Conservation (phyloP, 2,113 vertebrate species). For the Piaya cayana region DNA sequence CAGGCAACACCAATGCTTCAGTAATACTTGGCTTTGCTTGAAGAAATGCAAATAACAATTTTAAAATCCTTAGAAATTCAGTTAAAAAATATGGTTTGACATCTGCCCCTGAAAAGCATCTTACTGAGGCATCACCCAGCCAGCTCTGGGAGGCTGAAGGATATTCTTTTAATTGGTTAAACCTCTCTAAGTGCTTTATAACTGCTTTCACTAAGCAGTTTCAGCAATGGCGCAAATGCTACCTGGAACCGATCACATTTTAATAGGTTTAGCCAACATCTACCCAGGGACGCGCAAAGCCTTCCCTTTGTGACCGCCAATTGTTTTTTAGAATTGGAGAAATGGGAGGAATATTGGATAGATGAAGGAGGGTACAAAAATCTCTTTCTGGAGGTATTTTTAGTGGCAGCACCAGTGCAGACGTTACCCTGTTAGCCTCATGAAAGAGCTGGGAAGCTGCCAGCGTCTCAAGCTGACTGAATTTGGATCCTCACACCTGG, state of each 20-base stretch:
- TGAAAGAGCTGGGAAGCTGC: neutral
- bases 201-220: slow-evolving; percentile 42
- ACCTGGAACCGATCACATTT: slow-evolving; percentile 14
- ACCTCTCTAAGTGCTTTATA: slow-evolving; percentile 12
- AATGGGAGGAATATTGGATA: neutral
- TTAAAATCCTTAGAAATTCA: neutral
- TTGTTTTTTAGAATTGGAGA: neutral
- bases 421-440: neutral
- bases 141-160: neutral
- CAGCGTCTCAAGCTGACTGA: neutral
- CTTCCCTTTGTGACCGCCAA: neutral
- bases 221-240: neutral
- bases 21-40: neutral
- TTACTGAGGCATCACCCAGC: neutral
- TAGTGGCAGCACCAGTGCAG: neutral
- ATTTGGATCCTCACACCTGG: slow-evolving; percentile 8
- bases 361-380: neutral
- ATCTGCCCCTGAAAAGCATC: neutral
- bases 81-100: neutral
- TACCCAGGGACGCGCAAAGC: neutral
- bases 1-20: neutral
- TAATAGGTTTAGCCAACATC: neutral
- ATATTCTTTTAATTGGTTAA: slow-evolving; percentile 25
- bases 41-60: neutral
- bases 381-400: neutral